Evolutionary conservation across 2,888 invertebrate genomes (phyloP).

Genomic region (Pristionchus mayeri): DNA sequence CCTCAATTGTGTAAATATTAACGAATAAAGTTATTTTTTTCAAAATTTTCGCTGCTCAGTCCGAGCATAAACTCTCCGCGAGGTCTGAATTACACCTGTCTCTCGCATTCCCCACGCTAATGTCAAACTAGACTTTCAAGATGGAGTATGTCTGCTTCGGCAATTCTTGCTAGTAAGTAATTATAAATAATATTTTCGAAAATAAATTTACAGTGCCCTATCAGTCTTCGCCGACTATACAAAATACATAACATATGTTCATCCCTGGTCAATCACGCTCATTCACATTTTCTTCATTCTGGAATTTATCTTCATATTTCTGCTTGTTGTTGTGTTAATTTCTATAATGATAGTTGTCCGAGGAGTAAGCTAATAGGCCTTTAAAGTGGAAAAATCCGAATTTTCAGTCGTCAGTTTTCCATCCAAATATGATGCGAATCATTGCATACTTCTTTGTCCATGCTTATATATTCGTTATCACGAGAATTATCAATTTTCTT

Average conservation of each 20-base stretch:
- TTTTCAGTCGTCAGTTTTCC: conserved; percentile 6
- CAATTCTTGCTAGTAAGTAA: neutral
- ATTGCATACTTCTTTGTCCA: neutral
- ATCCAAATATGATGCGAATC: conserved; percentile 34
- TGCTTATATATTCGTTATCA: neutral
- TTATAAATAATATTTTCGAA: neutral
- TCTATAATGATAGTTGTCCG: neutral
- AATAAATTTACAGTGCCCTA: neutral
- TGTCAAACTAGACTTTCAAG: neutral
- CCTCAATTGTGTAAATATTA: too few relatives aligned
- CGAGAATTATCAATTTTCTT: neutral
- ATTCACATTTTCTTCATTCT: neutral
- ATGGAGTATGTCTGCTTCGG: conserved; percentile 28
- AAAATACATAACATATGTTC: neutral
- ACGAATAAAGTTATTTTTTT: too few relatives aligned
- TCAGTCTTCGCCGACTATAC: neutral
- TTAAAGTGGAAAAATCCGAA: too few relatives aligned
- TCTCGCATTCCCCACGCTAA: neutral
- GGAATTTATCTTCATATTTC: neutral
- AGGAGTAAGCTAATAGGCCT: too few relatives aligned
- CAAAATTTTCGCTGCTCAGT: neutral
- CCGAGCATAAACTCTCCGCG: neutral
- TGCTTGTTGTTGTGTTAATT: neutral
- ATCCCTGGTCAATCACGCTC: neutral
- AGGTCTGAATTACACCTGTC: neutral